phyloP scores from a whole-genome alignment of 1,140 invertebrate species.

The Littorina saxatilis region DNA sequence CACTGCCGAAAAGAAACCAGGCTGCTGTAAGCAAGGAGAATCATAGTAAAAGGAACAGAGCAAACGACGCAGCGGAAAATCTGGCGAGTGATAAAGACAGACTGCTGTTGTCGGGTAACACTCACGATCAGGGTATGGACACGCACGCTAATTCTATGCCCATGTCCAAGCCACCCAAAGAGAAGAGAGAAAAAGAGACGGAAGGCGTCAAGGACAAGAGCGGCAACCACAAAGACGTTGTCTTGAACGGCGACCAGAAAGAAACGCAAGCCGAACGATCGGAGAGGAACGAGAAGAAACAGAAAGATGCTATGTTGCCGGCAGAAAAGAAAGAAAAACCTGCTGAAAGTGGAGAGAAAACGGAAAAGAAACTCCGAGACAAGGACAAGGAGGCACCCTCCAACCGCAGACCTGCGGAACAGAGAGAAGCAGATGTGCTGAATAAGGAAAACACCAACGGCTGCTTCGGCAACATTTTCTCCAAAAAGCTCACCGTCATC shows the following conservation, averaged over 20 bases:
- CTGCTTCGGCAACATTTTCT: constrained; percentile 53
- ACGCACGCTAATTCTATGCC: too few species aligned
- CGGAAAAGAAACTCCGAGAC: background rate
- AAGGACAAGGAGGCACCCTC: background rate
- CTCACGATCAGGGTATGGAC: too few species aligned
- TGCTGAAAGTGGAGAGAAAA: constrained; percentile 8
- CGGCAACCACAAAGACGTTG: too few species aligned
- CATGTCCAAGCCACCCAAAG: background rate
- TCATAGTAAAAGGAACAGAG: too few species aligned
- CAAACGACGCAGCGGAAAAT: too few species aligned
- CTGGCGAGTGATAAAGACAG: too few species aligned
- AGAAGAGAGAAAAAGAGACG: background rate
- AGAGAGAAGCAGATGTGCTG: constrained; percentile 21
- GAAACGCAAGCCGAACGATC: background rate
- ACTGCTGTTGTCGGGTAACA: too few species aligned
- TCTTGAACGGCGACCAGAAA: too few species aligned
- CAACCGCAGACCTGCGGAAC: constrained; percentile 20
- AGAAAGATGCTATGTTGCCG: background rate
- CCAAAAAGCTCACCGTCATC: constrained; percentile 48
- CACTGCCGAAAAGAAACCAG: too few species aligned
- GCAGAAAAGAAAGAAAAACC: background rate
- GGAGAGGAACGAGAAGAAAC: background rate
- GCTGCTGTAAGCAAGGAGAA: too few species aligned
- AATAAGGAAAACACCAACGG: constrained; percentile 43
- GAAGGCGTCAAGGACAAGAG: background rate